Base-by-base conservation (phyloP, 2,113 vertebrate genomes). In the Oceanodroma tethys region DNA sequence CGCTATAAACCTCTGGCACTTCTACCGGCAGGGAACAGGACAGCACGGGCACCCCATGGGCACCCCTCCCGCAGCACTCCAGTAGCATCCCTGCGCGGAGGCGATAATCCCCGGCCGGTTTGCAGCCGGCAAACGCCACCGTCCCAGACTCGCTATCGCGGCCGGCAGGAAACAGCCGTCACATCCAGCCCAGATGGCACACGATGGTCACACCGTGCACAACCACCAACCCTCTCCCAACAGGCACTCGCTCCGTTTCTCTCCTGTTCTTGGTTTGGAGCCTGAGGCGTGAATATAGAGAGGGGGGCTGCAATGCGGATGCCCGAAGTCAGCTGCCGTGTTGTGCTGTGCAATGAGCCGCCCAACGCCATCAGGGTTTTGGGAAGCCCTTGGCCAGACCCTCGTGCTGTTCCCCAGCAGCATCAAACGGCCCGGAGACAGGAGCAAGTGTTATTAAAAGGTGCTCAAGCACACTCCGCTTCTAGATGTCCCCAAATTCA, bases 141-240 rank as follows among this genome's bases (percentile, higher is more conserved):
- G 0, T 50, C 34, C 55, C 50, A 1, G 5, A 6, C 48, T 7
- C 1, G 2, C 43, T 68, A 16, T 45, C 17, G 2, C 0, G 0
- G 27, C 20, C 1, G 3, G 42, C 58, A 48, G 81, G 76, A 80
- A 83, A 6, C 29, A 70, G 76, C 55, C 6, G n/a, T 48, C 71
- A 58, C 2, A 0, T 19, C 38, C 55, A 65, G 81, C 75, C 55
- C 40, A 3, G n/a, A 14, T 1, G 25, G 10, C 1, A n/a, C n/a
- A n/a, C n/a, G n/a, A n/a, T n/a, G n/a, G n/a, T n/a, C n/a, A n/a
- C n/a, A n/a, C n/a, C n/a, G n/a, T n/a, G 36, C 26, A 9, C 19
- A 11, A 11, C 52, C 45, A 53, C 26, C 21, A 6, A 68, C 19
- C 5, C 34, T 53, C 60, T 38, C 50, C 42, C 52, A 10, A 3